These are phyloP conservation scores for Mechanitis messenoides DNA, from an alignment of 2,888 invertebrate genomes.

Conservation along the genomic window DNA sequence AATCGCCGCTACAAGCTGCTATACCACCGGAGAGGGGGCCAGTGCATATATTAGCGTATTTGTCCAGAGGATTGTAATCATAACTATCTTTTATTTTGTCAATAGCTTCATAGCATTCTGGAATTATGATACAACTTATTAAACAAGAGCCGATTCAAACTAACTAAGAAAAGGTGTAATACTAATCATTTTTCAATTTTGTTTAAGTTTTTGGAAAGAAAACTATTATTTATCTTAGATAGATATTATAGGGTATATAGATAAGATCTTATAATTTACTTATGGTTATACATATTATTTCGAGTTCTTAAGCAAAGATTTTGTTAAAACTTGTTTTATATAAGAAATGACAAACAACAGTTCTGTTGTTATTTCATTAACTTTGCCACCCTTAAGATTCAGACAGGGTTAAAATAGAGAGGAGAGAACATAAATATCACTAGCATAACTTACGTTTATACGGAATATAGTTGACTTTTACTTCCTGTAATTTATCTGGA, in stretches of 20 bases:
- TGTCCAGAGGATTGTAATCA: conserved; percentile 60
- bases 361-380: no score
- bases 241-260: no score
- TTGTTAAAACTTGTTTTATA: no score
- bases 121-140: conserved; percentile 24
- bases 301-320: no score
- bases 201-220: no score
- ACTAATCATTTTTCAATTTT: no score
- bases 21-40: conserved; percentile 68
- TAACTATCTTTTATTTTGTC: conserved; percentile 47
- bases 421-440: not conserved
- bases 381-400: no score
- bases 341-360: no score
- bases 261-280: no score
- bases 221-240: no score
- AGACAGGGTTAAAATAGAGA: not conserved
- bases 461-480: conserved; percentile 55
- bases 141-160: not conserved
- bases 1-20: conserved; percentile 76
- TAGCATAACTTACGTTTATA: conserved; percentile 48
- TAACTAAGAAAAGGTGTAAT: no score
- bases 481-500: conserved; percentile 65
- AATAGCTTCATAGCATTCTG: conserved; percentile 63
- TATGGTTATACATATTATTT: no score
- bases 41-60: conserved; percentile 70